Percentiles rank a stretch among this genome's conserved stretches.
These are phyloP conservation scores for Psylliodes chrysocephalus DNA, from an alignment of 2,888 invertebrate genomes.

Conservation along the genomic window DNA sequence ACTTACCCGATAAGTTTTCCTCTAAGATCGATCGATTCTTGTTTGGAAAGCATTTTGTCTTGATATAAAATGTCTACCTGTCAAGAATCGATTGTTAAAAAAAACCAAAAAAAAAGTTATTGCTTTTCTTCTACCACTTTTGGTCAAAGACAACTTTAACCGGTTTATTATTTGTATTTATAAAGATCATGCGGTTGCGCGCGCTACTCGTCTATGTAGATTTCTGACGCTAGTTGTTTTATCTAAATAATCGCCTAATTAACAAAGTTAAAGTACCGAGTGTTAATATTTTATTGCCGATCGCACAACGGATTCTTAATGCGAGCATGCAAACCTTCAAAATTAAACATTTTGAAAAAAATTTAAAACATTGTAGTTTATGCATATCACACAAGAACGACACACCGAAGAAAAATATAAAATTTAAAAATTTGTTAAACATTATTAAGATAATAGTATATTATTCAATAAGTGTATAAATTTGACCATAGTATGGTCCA, in stretches of 20 bases:
- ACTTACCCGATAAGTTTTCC: conserved; percentile 87
- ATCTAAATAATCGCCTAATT: conserved; percentile 14
- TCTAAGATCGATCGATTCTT: conserved; percentile 82
- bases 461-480: too few relatives aligned
- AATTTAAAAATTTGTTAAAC: too few relatives aligned
- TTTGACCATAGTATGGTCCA: too few relatives aligned
- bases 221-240: background rate
- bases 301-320: too few relatives aligned
- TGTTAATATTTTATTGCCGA: too few relatives aligned
- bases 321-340: too few relatives aligned
- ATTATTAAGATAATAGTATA: too few relatives aligned
- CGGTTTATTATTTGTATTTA: conserved; percentile 13
- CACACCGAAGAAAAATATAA: too few relatives aligned
- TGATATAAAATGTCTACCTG: background rate
- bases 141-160: background rate
- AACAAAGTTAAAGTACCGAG: background rate
- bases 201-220: background rate
- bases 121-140: background rate
- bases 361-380: too few relatives aligned
- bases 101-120: background rate
- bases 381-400: too few relatives aligned
- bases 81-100: background rate
- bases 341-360: too few relatives aligned
- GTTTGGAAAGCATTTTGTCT: conserved; percentile 71
- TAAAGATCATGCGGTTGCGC: background rate